Evolutionary conservation across 2,888 invertebrate species (phyloP), one percentile per base, ranked within the genome.

Genomic region (Polyommatus iphigenia): DNA sequence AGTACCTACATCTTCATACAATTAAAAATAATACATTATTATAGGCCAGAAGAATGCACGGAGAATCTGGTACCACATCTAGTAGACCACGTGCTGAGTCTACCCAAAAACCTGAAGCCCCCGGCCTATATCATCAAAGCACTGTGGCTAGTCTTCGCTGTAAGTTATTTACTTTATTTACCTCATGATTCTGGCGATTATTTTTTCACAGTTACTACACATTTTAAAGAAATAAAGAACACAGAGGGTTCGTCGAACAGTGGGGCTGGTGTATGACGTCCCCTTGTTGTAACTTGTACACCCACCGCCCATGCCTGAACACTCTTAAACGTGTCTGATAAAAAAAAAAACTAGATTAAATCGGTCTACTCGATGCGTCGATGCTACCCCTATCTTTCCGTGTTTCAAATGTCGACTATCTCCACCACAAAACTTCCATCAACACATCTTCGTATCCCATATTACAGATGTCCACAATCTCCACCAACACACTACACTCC

Each of bases 101-200:
- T 90, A 1, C 91, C 92, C 1, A 85, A 82, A 72, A 79, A 84
- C 0, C 87, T 87, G 73, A 86, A 82, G n/a, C 90, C 90, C 3
- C 93, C 93, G 1, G 82, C 88, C 0, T 91, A 93, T 79, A 91
- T 93, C 78, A 85, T 91, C 72, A 94, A 94, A 85, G 91, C 93
- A 2, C 80, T 94, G 0, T 93, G 93, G 93, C 92, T 94, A 7
- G 91, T 93, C 2, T 92, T 92, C 81, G 91, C 93, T 77, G 93
- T 93, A 88, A 90, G 82, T 87, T 4, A 7, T 62, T 20, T 3
- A 24, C 10, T 72, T 46, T 62, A 6, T 73, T 50, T 78, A 57
- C 41, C 59, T 78, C 2, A 10, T 10, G 10, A 2, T 41, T 10
- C 2, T 41, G 41, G 41, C 10, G 41, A 41, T 41, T 10, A 41